Base-by-base conservation (phyloP, 1,140 invertebrate species). In the Cherax quadricarinatus region DNA sequence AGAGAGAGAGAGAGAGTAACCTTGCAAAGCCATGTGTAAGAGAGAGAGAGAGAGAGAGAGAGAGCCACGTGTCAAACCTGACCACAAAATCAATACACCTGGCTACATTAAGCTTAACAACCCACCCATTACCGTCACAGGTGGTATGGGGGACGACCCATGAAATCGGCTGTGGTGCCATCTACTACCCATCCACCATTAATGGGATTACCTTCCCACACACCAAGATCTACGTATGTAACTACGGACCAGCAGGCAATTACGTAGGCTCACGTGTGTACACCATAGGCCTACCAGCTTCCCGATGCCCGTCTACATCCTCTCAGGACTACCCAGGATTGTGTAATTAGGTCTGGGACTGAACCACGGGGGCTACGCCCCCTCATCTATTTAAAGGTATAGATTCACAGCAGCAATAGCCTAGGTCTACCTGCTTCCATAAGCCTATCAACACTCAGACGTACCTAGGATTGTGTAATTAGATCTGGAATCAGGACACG, bases 221-320 rank as follows among this genome's bases (percentile, higher is more conserved):
- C 14, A 21, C 1, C 0, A 60, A 53, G 5, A n/a, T 57, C 41
- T 78, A 78, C 48, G 86, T 87, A 21, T 87, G 86, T 51, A 75
- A 87, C 86, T 87, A 87, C 12, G 86, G 86, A 3, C 86, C 86
- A 14, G 24, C 30, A 30, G 86, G 86, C 18, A 87, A 79, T 49
- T 16, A 49, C 24, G 0, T 57, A 12, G 30, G n/a, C 51, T 21
- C 14, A 2, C 66, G 70, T 12, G 49, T 87, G 0, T 87, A 87
- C 51, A 53, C 21, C 6, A 4, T 4, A 49, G 86, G 86, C 1
- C 1, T 3, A 6, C 14, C 48, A 6, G 73, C 41, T 21, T 49
- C 48, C 1, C 7, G 3, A n/a, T 87, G 86, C 57, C 21, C 70
- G 1, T 24, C 14, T 4, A 21, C 16, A 66, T 5, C 14, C 5